phyloP scores from a whole-genome alignment of 2,113 vertebrate genomes.

The Phaetusa simplex region DNA sequence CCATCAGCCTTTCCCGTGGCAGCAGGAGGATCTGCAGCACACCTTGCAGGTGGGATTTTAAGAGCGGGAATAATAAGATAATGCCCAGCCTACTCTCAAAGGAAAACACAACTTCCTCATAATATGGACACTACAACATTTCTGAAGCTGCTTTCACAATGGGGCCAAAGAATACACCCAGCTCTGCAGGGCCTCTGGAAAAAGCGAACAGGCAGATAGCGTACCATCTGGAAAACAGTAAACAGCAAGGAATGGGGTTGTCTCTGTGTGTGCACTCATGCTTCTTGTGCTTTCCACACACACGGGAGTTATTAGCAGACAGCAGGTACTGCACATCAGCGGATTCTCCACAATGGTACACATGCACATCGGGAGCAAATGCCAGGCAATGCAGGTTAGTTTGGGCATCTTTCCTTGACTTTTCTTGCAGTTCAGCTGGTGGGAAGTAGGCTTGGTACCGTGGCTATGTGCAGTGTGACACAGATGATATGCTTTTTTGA shows the following conservation, averaged over 20 bases:
- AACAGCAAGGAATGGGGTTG: not conserved
- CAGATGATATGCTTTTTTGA: not conserved
- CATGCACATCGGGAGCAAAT: not conserved
- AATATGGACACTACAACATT: not conserved
- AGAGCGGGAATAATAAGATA: not conserved
- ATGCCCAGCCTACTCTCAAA: not conserved
- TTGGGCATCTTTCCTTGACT: not conserved
- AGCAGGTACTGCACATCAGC: not conserved
- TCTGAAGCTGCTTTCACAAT: conserved; percentile 17
- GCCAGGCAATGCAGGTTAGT: not conserved
- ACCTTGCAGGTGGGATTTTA: not conserved
- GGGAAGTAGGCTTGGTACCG: not conserved
- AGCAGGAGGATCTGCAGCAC: not conserved
- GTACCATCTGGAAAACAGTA: not conserved
- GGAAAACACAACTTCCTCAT: not conserved
- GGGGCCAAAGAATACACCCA: not conserved
- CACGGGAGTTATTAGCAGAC: not conserved
- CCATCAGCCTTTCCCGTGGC: not conserved
- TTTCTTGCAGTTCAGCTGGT: not conserved
- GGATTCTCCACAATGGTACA: not conserved
- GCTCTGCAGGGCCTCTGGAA: not conserved
- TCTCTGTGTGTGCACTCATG: rapidly evolving
- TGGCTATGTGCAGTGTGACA: not conserved
- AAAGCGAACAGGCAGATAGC: not conserved
- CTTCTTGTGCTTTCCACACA: not conserved